Conservation (phyloP, 1,140 invertebrate species). For the Cataglyphis hispanica region DNA sequence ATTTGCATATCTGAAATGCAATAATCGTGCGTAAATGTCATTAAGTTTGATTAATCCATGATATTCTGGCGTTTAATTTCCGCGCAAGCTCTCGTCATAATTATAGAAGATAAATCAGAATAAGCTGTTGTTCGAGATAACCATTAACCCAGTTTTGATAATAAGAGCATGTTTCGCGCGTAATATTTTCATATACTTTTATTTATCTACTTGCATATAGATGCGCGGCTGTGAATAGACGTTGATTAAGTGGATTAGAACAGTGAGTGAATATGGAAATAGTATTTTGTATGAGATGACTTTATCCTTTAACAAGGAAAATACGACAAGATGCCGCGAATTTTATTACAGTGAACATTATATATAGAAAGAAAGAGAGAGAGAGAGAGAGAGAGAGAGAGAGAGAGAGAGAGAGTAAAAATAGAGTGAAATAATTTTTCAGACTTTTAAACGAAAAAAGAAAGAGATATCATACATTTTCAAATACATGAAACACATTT, state of each 20-base stretch:
- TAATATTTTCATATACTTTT: constrained; percentile 33
- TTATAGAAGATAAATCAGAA: constrained; percentile 59
- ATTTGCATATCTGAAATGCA: neutral
- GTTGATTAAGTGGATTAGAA: constrained; percentile 38
- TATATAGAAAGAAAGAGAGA: neutral
- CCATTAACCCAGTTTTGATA: constrained; percentile 45
- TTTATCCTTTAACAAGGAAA: neutral
- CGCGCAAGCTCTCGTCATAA: constrained; percentile 39
- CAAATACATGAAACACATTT: neutral
- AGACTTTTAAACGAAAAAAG: neutral
- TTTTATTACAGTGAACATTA: neutral
- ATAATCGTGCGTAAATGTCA: constrained; percentile 35
- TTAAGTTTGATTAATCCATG: constrained; percentile 48
- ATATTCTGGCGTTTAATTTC: constrained; percentile 55
- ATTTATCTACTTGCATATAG: neutral
- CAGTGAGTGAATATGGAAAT: constrained; percentile 1
- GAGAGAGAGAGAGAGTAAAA: neutral
- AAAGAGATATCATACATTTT: neutral
- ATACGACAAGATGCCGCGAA: neutral
- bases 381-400: neutral
- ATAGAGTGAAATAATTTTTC: constrained; percentile 4
- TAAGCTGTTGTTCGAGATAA: constrained; percentile 29
- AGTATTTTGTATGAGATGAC: neutral
- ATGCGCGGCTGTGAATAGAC: constrained; percentile 24
- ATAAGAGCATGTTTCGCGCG: constrained; percentile 4